phyloP scores from a whole-genome alignment of 2,888 invertebrate species.

The Philereme transversata region DNA sequence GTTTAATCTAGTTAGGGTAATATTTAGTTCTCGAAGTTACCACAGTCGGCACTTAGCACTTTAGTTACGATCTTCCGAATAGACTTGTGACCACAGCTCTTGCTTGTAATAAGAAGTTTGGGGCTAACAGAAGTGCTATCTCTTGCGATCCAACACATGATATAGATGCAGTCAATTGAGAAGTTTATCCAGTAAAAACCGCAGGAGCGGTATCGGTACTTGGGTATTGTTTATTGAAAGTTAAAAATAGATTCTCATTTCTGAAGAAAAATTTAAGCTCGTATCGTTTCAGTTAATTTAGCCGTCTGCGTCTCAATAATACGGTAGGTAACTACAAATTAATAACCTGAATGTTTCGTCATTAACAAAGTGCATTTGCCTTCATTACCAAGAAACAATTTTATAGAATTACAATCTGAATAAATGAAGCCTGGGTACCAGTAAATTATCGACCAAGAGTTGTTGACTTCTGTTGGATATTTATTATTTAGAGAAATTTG shows the following conservation, averaged over 20 bases:
- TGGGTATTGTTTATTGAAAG: too few relatives aligned
- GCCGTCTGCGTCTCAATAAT: too few relatives aligned
- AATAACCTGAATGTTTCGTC: too few relatives aligned
- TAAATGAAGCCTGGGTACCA: conserved; percentile 10
- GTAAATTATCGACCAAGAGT: conserved; percentile 31
- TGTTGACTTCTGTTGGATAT: conserved; percentile 25
- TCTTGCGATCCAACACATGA: not conserved
- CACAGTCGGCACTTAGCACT: not conserved
- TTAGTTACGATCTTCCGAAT: not conserved
- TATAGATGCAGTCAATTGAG: too few relatives aligned
- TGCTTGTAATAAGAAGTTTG: not conserved
- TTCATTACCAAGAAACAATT: not conserved
- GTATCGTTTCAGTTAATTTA: too few relatives aligned
- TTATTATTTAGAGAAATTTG: conserved; percentile 36
- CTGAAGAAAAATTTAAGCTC: too few relatives aligned
- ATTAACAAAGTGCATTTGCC: too few relatives aligned
- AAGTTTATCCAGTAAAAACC: too few relatives aligned
- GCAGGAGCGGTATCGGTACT: too few relatives aligned
- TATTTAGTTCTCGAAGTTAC: not conserved
- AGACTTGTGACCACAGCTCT: not conserved
- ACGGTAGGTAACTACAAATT: too few relatives aligned
- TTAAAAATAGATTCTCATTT: too few relatives aligned
- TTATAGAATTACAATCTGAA: not conserved
- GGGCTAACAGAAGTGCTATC: not conserved
- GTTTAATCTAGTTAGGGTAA: not conserved